phyloP scores from a whole-genome alignment of 2,113 vertebrate genomes.

The Elephas maximus region DNA sequence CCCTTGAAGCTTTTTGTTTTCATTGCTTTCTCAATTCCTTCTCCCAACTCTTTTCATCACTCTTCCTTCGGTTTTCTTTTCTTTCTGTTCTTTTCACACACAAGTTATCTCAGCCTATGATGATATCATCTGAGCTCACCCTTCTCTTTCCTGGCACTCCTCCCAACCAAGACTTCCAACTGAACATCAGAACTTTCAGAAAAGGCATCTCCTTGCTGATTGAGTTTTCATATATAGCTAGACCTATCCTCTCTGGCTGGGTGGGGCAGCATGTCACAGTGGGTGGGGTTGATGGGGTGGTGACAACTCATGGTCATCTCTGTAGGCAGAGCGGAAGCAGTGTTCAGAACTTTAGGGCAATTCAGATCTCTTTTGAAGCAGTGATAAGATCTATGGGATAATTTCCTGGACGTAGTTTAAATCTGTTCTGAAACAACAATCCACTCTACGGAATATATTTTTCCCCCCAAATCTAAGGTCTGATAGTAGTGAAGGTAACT shows the following conservation, averaged over 20 bases:
- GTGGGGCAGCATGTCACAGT: conserved; percentile 77
- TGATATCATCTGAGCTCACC: not conserved
- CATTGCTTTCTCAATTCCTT: not conserved
- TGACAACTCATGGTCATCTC: not conserved
- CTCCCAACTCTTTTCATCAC: not conserved
- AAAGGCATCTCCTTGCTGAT: not conserved
- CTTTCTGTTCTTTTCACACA: not conserved
- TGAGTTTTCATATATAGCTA: not conserved
- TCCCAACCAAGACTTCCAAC: not conserved
- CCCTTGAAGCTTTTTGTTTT: not conserved
- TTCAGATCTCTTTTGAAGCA: not conserved
- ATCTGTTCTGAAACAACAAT: not conserved
- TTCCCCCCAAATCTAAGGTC: not conserved
- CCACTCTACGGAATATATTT: not conserved
- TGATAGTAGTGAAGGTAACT: not conserved
- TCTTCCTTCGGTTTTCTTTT: not conserved
- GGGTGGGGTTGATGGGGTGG: not conserved
- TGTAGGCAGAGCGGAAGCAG: not conserved
- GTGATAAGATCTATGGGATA: not conserved
- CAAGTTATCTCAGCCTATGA: not conserved
- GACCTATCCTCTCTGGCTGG: not conserved
- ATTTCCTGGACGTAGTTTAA: not conserved
- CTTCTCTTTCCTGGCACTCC: not conserved
- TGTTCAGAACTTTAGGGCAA: not conserved
- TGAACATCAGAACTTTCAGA: not conserved